Evolutionary conservation across 2,888 invertebrate species (phyloP).

Genomic region (Therioaphis trifolii): DNA sequence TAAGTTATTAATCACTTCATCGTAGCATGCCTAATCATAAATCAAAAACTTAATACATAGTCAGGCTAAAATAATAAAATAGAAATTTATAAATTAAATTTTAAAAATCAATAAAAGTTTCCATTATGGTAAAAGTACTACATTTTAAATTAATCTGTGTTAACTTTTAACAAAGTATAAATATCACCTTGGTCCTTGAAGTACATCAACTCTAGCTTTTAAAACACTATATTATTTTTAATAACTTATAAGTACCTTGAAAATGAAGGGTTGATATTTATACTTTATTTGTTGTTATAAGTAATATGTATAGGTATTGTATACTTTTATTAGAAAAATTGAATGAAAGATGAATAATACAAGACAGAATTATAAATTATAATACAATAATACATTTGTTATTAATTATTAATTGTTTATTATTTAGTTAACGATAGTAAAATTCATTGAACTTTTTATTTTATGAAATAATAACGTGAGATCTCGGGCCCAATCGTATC

Average conservation of each 20-base stretch:
- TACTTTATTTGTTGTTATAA: neutral
- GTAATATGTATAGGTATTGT: neutral
- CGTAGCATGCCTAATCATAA: neutral
- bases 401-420: neutral
- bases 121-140: neutral
- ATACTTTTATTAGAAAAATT: neutral
- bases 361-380: neutral
- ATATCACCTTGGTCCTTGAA: neutral
- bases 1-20: too few species aligned
- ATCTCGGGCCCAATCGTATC: too few species aligned
- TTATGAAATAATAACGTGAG: too few species aligned
- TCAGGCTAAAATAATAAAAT: neutral
- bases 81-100: neutral
- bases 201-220: too few species aligned
- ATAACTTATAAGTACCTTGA: neutral
- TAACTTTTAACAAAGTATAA: neutral
- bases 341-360: neutral
- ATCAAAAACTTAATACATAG: neutral
- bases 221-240: neutral
- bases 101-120: neutral
- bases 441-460: neutral
- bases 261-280: slow-evolving; percentile 4
- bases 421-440: neutral
- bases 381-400: neutral
- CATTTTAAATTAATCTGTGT: neutral